Evolutionary conservation across 2,797 vertebrate genomes (phyloP).

Genomic region (Graptemys geographica): DNA sequence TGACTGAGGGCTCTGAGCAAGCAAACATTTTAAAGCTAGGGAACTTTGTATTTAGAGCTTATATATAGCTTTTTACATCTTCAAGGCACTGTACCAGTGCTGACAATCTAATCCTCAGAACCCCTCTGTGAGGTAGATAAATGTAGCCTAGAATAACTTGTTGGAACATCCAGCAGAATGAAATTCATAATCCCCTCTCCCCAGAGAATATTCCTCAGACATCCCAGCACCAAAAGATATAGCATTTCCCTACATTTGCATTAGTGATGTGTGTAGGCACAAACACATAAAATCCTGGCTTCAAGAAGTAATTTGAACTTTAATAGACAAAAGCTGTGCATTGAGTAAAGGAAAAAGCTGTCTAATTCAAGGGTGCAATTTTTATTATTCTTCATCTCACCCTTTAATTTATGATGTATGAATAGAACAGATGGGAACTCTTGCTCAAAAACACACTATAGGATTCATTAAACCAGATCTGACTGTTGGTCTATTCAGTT

Average conservation of each 20-base stretch:
- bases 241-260: not conserved
- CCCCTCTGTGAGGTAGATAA: not conserved
- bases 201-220: not conserved
- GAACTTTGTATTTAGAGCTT: not conserved
- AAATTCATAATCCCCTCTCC: not conserved
- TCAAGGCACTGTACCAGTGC: not conserved
- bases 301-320: too few species aligned
- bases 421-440: not conserved
- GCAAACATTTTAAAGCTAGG: not conserved
- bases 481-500: not conserved
- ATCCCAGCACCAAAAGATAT: not conserved
- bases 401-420: not conserved
- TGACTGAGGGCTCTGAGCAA: not conserved
- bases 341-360: not conserved
- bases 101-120: not conserved
- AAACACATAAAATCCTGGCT: not conserved
- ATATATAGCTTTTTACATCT: not conserved
- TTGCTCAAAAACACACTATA: not conserved
- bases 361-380: not conserved
- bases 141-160: not conserved
- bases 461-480: not conserved
- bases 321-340: too few species aligned
- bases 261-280: not conserved
- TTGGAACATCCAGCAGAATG: not conserved
- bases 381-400: not conserved